Evolutionary conservation across 1,140 invertebrate species (phyloP).

Genomic region (Drosophila ficusphila): DNA sequence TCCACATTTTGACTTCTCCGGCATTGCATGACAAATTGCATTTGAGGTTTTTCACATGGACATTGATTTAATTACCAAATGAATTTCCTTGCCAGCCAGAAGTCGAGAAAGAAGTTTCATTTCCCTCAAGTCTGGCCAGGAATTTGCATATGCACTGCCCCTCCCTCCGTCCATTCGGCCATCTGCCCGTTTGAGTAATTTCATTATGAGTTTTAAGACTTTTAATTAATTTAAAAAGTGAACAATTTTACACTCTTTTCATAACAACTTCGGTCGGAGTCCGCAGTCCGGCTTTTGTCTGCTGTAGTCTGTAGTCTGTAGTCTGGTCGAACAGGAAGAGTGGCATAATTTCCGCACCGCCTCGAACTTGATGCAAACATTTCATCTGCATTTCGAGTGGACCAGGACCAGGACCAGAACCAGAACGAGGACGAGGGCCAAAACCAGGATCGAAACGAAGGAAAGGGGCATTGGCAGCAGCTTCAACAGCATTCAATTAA

Average conservation of each 20-base stretch:
- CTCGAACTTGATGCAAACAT: conserved; percentile 69
- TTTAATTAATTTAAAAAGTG: conserved; percentile 79
- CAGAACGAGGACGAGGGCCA: not conserved
- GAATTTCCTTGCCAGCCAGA: conserved; percentile 34
- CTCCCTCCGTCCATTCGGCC: not conserved
- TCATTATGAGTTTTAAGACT: conserved; percentile 80
- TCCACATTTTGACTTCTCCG: conserved; percentile 32
- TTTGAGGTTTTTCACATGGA: conserved; percentile 57
- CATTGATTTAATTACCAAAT: conserved; percentile 67
- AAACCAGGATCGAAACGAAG: conserved; percentile 2
- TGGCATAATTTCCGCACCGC: conserved; percentile 70
- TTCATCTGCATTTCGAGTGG: conserved; percentile 70
- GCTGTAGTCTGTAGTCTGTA: conserved; percentile 16
- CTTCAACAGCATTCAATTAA: conserved; percentile 76
- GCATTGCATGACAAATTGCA: conserved; percentile 52
- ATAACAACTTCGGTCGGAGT: conserved; percentile 32
- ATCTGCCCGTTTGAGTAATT: conserved; percentile 62
- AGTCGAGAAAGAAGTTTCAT: conserved; percentile 38
- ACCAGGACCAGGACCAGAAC: conserved; percentile 1
- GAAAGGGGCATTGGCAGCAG: conserved; percentile 27
- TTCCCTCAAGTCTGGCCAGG: conserved; percentile 31
- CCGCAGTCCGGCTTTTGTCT: conserved; percentile 21
- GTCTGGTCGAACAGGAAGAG: conserved; percentile 51
- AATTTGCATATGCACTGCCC: conserved; percentile 29
- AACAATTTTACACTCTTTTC: conserved; percentile 72